These are phyloP conservation scores for Aphelenchoides bicaudatus DNA, from an alignment of 2,888 invertebrate genomes.

Conservation along the genomic window DNA sequence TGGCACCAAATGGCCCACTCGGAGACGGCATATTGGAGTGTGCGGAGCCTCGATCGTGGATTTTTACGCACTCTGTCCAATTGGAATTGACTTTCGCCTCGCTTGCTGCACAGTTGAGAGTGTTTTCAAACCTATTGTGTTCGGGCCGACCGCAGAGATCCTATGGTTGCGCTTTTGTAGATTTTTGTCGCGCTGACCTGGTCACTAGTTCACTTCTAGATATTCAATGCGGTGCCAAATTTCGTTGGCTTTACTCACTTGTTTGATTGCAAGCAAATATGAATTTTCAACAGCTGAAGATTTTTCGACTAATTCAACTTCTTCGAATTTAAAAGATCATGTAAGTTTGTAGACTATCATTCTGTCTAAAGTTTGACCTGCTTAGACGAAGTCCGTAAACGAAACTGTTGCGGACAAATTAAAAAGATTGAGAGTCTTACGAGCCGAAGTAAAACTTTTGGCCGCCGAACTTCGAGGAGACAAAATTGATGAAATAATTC, in stretches of 20 bases:
- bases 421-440: slow-evolving; percentile 17
- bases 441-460: slow-evolving; percentile 19
- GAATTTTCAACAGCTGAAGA: not conserved
- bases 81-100: too few species aligned
- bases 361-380: not conserved
- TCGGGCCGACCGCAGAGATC: not conserved
- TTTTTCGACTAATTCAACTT: not conserved
- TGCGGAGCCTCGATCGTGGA: not conserved
- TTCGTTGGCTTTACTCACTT: too few species aligned
- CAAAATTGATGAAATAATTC: too few species aligned
- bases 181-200: slow-evolving; percentile 1
- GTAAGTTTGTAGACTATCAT: not conserved
- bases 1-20: not conserved
- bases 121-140: too few species aligned
- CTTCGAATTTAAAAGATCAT: not conserved
- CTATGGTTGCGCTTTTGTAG: not conserved
- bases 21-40: not conserved
- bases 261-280: not conserved
- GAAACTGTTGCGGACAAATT: not conserved
- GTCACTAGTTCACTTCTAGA: too few species aligned
- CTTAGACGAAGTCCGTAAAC: slow-evolving; percentile 1
- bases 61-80: too few species aligned
- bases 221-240: too few species aligned
- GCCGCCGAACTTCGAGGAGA: slow-evolving; percentile 4
- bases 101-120: too few species aligned